Base-by-base conservation (phyloP, 2,888 invertebrate genomes). In the Steromphala cineraria region DNA sequence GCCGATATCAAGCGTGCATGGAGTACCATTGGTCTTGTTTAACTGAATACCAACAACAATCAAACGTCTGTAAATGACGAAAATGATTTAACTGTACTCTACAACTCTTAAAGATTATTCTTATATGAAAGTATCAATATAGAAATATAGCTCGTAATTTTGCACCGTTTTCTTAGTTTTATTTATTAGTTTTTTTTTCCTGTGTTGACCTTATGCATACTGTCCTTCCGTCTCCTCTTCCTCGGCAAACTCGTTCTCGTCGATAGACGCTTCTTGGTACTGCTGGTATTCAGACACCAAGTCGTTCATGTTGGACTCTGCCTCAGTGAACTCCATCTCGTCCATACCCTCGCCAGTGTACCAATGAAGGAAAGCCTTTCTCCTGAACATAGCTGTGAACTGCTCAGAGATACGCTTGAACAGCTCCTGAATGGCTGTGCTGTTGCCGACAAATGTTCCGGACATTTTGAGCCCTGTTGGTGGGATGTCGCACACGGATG, bases 321-420 rank as follows among this genome's bases (percentile, higher is more conserved):
- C 98, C 92, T 98, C 98, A 82, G 97, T 97, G 94, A 98, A 98
- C 94, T 98, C 98, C 97, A 97, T 96, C 94, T 98, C 98, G 94
- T 98, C 98, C 98, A 98, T 98, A 83, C 98, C 98, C 94, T 98
- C 98, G 80, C 98, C 98, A 19, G 98, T 98, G 95, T 98, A 98
- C 98, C 98, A 98, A 95, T 98, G 98, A 94, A 98, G 95, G 96
- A 98, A 98, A 93, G 98, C 98, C 94, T 98, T 98, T 89, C 98
- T 96, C 88, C 97, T 95, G 95, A 98, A 98, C 98, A 98, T 98
- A 80, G 97, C 98, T 8, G 97, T 98, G 87, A 92, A 92, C 86
- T 92, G 91, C 82, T 92, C 92, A 4, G 90, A 89, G 76, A 91
- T 86, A 79, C 92, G 89, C 85, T 92, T 92, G 88, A 91, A 92